Percentiles rank a stretch among this genome's conserved stretches.
These are phyloP conservation scores for Apodemus speciosus DNA, from an alignment of 2,113 vertebrate genomes.

Conservation along the genomic window DNA sequence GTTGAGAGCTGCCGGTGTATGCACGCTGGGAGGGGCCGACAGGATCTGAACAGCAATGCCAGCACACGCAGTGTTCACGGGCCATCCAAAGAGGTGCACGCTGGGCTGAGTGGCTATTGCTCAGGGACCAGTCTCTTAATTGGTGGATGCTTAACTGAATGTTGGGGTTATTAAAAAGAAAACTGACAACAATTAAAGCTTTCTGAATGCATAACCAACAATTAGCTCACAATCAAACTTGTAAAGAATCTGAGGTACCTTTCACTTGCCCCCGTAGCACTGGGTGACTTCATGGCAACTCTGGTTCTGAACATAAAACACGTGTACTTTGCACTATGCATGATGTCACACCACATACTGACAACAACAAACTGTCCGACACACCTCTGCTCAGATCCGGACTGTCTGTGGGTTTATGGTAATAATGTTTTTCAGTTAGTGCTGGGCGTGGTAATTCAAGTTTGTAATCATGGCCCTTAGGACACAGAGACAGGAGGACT, in stretches of 20 bases:
- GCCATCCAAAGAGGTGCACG: neutral
- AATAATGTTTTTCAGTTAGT: neutral
- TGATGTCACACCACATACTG: neutral
- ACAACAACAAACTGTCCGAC: neutral
- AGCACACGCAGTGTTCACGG: rapidly evolving
- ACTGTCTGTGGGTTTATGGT: neutral
- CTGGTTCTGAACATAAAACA: neutral
- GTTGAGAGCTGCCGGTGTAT: neutral
- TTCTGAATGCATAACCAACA: neutral
- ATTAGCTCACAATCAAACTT: neutral
- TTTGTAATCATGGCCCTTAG: neutral
- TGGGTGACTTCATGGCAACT: neutral
- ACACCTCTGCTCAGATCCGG: neutral
- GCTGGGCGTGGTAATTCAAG: neutral
- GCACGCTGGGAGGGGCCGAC: neutral
- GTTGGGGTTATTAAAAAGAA: neutral
- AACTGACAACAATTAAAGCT: neutral
- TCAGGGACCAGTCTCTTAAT: neutral
- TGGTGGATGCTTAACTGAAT: neutral
- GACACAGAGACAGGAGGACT: neutral
- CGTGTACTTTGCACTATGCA: neutral
- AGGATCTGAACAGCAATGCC: neutral
- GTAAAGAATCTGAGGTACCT: neutral
- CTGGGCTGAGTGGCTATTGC: neutral
- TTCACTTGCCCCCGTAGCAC: neutral